Conservation (phyloP, 1,140 invertebrate species). For the Armadillidium nasatum region DNA sequence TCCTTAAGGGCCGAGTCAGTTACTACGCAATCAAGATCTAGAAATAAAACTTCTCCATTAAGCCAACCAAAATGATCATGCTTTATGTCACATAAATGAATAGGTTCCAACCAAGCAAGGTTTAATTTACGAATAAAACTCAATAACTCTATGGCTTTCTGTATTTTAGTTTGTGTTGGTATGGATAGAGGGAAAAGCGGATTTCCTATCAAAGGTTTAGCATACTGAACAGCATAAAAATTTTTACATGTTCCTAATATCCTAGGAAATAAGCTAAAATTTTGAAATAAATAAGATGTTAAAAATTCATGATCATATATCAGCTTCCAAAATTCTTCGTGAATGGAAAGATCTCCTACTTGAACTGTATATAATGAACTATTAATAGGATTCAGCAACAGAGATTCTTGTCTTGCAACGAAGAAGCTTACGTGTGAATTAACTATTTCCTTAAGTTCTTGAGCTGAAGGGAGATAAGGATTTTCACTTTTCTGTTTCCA, state of each 20-base stretch:
- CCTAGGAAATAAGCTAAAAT: background rate
- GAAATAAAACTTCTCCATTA: background rate
- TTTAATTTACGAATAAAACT: background rate
- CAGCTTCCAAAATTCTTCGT: background rate
- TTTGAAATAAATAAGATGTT: background rate
- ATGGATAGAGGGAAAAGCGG: background rate
- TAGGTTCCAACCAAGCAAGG: background rate
- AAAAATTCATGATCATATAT: slow-evolving; percentile 7
- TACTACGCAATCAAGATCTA: background rate
- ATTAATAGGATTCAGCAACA: background rate
- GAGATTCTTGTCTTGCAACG: background rate
- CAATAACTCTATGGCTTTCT: background rate
- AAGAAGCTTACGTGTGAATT: background rate
- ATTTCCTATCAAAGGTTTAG: background rate
- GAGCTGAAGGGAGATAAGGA: background rate
- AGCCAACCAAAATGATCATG: background rate
- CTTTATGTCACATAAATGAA: background rate
- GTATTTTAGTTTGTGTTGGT: background rate
- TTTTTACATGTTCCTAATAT: background rate
- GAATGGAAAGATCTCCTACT: background rate
- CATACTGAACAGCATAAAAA: background rate
- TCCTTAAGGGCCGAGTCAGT: background rate
- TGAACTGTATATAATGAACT: background rate
- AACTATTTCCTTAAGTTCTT: background rate
- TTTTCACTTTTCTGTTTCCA: background rate